phyloP scores from a whole-genome alignment of 2,113 vertebrate species.

The Monopterus albus region DNA sequence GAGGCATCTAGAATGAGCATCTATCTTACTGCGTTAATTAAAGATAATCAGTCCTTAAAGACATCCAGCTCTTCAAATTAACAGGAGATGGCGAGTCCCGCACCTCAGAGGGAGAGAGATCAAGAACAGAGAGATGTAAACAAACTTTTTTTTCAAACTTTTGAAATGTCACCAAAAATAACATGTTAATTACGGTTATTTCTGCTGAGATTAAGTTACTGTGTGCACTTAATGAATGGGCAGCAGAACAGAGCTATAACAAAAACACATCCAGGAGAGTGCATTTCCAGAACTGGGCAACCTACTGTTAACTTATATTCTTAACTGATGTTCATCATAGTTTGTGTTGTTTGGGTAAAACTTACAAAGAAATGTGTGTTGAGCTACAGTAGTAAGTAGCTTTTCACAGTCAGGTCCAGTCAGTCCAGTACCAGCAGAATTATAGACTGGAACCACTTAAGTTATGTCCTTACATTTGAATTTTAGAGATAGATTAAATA shows the following conservation, averaged over 20 bases:
- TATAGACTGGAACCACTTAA: neutral
- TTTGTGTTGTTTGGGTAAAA: slow-evolving; percentile 18
- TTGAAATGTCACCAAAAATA: slow-evolving; percentile 46
- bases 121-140: slow-evolving; percentile 31
- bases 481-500: no score
- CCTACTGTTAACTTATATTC: slow-evolving; percentile 1
- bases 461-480: neutral
- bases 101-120: slow-evolving; percentile 50
- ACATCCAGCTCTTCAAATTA: slow-evolving; percentile 59
- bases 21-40: slow-evolving; percentile 68
- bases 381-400: slow-evolving; percentile 24
- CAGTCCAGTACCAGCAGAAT: neutral
- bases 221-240: neutral
- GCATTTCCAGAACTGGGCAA: neutral
- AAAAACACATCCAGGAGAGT: neutral
- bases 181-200: slow-evolving; percentile 36
- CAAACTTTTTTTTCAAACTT: slow-evolving; percentile 18
- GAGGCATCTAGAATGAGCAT: slow-evolving; percentile 51
- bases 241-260: neutral
- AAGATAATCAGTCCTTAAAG: slow-evolving; percentile 63
- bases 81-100: slow-evolving; percentile 46
- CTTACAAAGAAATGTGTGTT: neutral
- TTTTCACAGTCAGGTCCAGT: neutral
- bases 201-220: slow-evolving; percentile 5
- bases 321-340: neutral